These are phyloP conservation scores for Parambassis ranga DNA, from an alignment of 2,797 vertebrate genomes.

Conservation along the genomic window DNA sequence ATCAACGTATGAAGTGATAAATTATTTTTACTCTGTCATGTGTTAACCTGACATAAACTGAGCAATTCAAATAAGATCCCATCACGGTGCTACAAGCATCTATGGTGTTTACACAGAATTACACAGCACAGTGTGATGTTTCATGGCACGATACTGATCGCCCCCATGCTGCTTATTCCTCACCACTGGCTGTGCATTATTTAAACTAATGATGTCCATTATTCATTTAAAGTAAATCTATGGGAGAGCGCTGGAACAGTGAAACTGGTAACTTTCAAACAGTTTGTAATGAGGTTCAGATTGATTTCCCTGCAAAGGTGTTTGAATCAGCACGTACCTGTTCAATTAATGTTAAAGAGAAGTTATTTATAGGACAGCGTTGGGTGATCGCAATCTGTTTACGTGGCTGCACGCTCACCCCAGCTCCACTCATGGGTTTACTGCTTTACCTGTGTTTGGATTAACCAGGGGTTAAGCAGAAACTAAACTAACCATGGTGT, in stretches of 20 bases:
- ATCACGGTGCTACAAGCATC: slow-evolving; percentile 13
- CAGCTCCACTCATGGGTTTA: no score
- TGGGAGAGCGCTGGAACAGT: slow-evolving; percentile 2
- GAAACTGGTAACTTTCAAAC: slow-evolving; percentile 35
- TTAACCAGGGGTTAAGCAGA: no score
- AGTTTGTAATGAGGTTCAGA: slow-evolving; percentile 61
- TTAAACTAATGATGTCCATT: slow-evolving; percentile 63
- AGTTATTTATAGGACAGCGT: not conserved
- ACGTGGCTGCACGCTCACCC: no score
- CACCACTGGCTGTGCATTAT: slow-evolving; percentile 41
- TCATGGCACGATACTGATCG: slow-evolving; percentile 38
- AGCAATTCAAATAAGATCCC: slow-evolving; percentile 8
- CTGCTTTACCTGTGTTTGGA: no score
- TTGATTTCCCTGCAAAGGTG: slow-evolving; percentile 52
- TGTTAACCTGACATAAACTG: no score
- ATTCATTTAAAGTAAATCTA: slow-evolving; percentile 60
- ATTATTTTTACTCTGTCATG: no score
- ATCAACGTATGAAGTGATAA: no score
- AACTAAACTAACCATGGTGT: no score
- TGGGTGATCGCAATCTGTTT: no score
- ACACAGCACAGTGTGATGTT: slow-evolving; percentile 6
- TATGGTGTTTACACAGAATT: not conserved
- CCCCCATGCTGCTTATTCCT: slow-evolving; percentile 23
- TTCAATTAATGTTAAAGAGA: slow-evolving; percentile 16
- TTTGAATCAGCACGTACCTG: slow-evolving; percentile 36